phyloP scores from a whole-genome alignment of 2,888 invertebrate species.

The Lordiphosa fenestrarum region DNA sequence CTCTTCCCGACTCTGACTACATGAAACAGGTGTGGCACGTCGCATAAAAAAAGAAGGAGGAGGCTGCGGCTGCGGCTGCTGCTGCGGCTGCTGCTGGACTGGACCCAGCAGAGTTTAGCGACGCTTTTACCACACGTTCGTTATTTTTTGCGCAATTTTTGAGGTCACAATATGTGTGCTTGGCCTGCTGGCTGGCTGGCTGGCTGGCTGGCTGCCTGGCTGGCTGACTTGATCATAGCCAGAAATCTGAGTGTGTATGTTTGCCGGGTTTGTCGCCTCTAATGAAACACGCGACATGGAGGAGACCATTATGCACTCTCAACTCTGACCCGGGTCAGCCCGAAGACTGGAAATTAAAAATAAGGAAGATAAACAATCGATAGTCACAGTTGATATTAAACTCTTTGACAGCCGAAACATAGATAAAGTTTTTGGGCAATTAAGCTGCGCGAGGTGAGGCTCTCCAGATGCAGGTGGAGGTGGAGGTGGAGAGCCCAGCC shows the following conservation, averaged over 20 bases:
- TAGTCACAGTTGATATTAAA: slow-evolving; percentile 70
- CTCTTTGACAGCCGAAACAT: slow-evolving; percentile 62
- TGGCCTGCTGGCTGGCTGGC: slow-evolving; percentile 23
- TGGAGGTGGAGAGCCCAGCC: not conserved
- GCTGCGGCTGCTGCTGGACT: slow-evolving; percentile 63
- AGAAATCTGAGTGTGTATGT: slow-evolving; percentile 59
- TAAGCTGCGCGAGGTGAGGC: slow-evolving; percentile 45
- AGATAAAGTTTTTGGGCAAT: slow-evolving; percentile 71
- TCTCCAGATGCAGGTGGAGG: slow-evolving; percentile 14
- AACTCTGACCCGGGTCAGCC: slow-evolving; percentile 73
- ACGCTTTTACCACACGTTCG: slow-evolving; percentile 75
- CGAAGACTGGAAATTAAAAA: slow-evolving; percentile 71
- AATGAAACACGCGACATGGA: slow-evolving; percentile 74
- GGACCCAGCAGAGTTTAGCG: slow-evolving; percentile 65
- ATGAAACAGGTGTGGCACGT: slow-evolving; percentile 75
- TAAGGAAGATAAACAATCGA: slow-evolving; percentile 76
- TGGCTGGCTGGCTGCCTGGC: slow-evolving; percentile 20
- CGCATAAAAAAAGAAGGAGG: slow-evolving; percentile 34
- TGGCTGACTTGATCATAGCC: slow-evolving; percentile 64
- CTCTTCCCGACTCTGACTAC: slow-evolving; percentile 50
- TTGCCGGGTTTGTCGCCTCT: slow-evolving; percentile 69
- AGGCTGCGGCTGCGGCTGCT: slow-evolving; percentile 55
- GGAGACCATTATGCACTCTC: slow-evolving; percentile 51
- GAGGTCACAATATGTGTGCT: slow-evolving; percentile 65
- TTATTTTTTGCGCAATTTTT: slow-evolving; percentile 71